Evolutionary conservation across 2,888 invertebrate genomes (phyloP), one percentile per base, ranked within the genome.

Genomic region (Zaprionus lineosus): DNA sequence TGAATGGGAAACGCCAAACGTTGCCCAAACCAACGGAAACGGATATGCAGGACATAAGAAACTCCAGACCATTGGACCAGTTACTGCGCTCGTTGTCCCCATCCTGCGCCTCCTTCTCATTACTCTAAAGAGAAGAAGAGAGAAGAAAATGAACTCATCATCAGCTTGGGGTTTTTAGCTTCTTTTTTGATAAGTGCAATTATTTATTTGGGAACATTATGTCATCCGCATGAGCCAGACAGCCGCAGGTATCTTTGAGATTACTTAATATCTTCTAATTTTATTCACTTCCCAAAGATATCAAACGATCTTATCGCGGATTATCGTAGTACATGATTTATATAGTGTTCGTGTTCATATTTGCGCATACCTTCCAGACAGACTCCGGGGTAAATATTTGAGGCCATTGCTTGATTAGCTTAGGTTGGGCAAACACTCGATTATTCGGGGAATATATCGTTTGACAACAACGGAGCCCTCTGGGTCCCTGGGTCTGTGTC

Each of bases 21-120:
- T 94, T 94, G 62, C 94, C 94, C 26, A 94, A 90, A 0, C 94
- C 94, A 8, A 94, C 94, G 0, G 94, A 94, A 63, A 94, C 93
- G 37, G 94, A 93, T 57, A 95, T 94, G 75, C 94, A 94, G 0
- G 94, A 94, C 92, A 95, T 93, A 1, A 94, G 91, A 84, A 94
- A 94, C 86, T 95, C 94, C 3, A 93, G 74, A 28, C 93, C 92
- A 82, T 92, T 93, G 4, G 67, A 67, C 82, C 82, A 82, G 41
- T 81, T 82, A 0, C 59, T 53, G 0, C 82, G 84, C 4, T 63
- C 74, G 3, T 0, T 3, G 0, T 46, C 58, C 0, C 28, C 7
- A 0, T 28, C 37, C 8, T 62, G 61, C 3, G 71, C 57, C 15
- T 78, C 82, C 56, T 69, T 74, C 28, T 77, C 81, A 31, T 62